A percentile compares a stretch with the other conserved stretches of the same genome.
Conservation (phyloP, 2,113 vertebrate genomes). For the Varanus salvator region DNA sequence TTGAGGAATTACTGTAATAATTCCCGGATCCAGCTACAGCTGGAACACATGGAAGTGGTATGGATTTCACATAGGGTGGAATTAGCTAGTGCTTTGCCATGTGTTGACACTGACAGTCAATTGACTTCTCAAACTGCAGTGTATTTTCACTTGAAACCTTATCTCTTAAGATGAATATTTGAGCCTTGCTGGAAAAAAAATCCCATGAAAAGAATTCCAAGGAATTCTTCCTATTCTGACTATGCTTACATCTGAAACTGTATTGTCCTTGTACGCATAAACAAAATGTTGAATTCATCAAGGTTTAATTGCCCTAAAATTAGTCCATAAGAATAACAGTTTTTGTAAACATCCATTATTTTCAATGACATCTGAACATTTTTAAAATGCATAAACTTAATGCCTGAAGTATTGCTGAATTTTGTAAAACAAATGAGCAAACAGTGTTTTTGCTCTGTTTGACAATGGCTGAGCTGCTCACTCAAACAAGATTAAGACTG, state of each 20-base stretch:
- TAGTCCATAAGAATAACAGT: background rate
- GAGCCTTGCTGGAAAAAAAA: no score
- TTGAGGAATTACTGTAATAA: background rate
- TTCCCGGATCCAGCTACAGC: background rate
- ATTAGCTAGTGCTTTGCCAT: background rate
- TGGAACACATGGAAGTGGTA: background rate
- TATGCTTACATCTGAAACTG: background rate
- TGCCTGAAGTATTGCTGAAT: background rate
- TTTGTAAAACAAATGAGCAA: background rate
- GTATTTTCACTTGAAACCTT: background rate
- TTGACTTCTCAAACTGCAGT: background rate
- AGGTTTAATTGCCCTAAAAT: background rate
- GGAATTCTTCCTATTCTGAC: background rate
- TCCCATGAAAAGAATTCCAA: no score
- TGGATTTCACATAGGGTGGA: background rate
- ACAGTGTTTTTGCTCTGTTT: background rate
- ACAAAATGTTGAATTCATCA: background rate
- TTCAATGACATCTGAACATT: background rate
- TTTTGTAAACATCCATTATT: background rate
- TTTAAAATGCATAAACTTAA: background rate
- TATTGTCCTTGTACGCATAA: background rate
- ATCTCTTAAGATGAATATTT: background rate
- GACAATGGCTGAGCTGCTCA: background rate
- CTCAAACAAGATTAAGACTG: background rate
- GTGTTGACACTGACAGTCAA: slow-evolving; percentile 3